Base-by-base conservation (phyloP, 1,140 invertebrate genomes). In the Probaryconus sp. region DNA sequence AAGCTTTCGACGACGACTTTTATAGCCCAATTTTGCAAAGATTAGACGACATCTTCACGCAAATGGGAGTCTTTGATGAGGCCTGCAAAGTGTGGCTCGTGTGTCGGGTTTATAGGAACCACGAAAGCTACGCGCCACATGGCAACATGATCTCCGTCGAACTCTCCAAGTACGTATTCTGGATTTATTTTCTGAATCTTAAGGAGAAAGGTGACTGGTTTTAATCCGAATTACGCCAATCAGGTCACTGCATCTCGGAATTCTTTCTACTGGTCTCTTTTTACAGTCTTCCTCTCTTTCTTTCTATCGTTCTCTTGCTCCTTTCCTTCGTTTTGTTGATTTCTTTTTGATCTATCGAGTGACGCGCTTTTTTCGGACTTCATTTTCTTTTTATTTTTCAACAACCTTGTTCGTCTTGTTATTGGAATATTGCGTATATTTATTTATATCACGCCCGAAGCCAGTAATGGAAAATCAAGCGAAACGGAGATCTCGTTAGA, bases 71-170 rank as follows among this genome's bases (percentile, higher is more conserved):
- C 70, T 81, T 79, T 0, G 93, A 94, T 2, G 91, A 93, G 69
- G 88, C 89, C 0, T 96, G 94, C 81, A 89, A 90, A 53, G 93
- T 95, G 78, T 87, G 93, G 71, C 89, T 94, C 1, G 90, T 95
- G 1, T 96, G 94, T 82, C 92, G 91, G 60, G 92, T 95, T 89
- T 96, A 96, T 86, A 93, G 93, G 78, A 93, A 93, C 78, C 94
- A 94, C 1, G 83, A 88, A 16, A 90, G 90, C 61, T 95, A 92
- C 77, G 91, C 93, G 64, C 94, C 94, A 0, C 92, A 95, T 81
- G 95, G 94, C 81, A 96, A 95, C 86, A 89, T 95, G 28, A 89
- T 96, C 3, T 95, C 94, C 11, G 93, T 92, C 60, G 93, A 95
- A 83, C 86, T 96, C 7, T 95, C 94, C 89, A 94, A 94, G 94